Evolutionary conservation across 2,797 vertebrate species (phyloP), one percentile per base, ranked within the genome.

Genomic region (Arrhamphus sclerolepis): DNA sequence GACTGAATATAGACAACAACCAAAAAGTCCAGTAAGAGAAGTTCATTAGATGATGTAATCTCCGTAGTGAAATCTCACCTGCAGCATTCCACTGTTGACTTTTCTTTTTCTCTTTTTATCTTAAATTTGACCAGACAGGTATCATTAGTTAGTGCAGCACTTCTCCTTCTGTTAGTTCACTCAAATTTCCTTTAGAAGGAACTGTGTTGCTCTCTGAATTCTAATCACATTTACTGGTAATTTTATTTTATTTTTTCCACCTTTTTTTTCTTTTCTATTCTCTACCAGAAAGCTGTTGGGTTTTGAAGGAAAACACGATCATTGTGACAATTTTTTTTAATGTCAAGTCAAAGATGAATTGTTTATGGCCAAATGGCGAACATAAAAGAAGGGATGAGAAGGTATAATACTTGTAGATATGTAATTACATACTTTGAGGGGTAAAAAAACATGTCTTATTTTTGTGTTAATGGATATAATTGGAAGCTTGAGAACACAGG

Each of bases 41-140:
- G 77, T 84, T 87, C 70, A 84, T 84, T 81, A 74, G 50, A 78
- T 63, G 77, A 78, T 26, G 75, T 66, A n/a, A 78, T 72, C 87
- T 82, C 75, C 70, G 59, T 59, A 71, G 70, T 80, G 77, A 78
- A 75, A 78, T 78, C 75, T 69, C 83, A 87, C 80, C 86, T 85
- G 80, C 85, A 66, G 78, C 63, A 46, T 67, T 72, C 80, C 62
- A 76, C 50, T 71, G 21, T n/a, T n/a, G n/a, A n/a, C 20, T 42
- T 62, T 29, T 40, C 48, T 53, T 44, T 38, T 2, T 24, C 8
- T 9, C 5, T 42, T 29, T 42, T 20, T 46, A 55, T 47, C 49
- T 19, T 40, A 26, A 24, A 31, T 46, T 43, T 66, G 26, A 34
- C 41, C 64, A 47, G 56, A 26, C 63, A 70, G 54, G 57, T 74